Conservation (phyloP, 2,797 vertebrate genomes). For the Pangasius krempfi region DNA sequence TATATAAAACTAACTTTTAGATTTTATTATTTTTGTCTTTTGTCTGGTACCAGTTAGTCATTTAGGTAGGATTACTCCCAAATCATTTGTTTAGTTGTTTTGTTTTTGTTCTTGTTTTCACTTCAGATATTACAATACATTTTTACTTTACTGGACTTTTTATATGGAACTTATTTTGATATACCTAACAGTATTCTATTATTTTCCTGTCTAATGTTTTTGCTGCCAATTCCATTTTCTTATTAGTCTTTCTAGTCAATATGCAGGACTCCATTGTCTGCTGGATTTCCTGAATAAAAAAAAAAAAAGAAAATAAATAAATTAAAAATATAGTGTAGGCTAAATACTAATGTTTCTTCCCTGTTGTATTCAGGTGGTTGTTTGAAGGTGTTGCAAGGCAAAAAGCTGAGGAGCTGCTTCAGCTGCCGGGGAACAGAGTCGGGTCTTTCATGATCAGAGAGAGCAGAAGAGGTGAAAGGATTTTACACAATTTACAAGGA, state of each 20-base stretch:
- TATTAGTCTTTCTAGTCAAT: neutral
- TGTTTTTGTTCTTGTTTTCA: neutral
- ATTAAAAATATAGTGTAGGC: neutral
- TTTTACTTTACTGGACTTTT: neutral
- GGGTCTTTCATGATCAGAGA: slow-evolving; percentile 86
- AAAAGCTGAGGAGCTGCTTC: slow-evolving; percentile 84
- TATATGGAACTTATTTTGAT: neutral
- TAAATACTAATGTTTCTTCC: neutral
- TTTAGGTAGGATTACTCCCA: neutral
- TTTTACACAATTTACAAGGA: neutral
- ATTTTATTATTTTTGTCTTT: neutral
- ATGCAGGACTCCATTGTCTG: neutral
- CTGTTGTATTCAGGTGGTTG: slow-evolving; percentile 75
- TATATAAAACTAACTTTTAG: neutral
- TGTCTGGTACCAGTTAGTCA: neutral
- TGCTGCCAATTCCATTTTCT: neutral
- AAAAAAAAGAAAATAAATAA: neutral
- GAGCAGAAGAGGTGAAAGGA: slow-evolving; percentile 74
- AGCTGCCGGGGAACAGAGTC: slow-evolving; percentile 76
- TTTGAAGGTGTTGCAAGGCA: slow-evolving; percentile 83
- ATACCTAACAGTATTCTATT: neutral
- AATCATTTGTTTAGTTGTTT: neutral
- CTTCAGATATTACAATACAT: neutral
- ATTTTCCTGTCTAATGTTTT: neutral
- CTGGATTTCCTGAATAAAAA: neutral